These are phyloP conservation scores for Drosophila repletoides DNA, from an alignment of 1,140 invertebrate genomes.

Conservation along the genomic window DNA sequence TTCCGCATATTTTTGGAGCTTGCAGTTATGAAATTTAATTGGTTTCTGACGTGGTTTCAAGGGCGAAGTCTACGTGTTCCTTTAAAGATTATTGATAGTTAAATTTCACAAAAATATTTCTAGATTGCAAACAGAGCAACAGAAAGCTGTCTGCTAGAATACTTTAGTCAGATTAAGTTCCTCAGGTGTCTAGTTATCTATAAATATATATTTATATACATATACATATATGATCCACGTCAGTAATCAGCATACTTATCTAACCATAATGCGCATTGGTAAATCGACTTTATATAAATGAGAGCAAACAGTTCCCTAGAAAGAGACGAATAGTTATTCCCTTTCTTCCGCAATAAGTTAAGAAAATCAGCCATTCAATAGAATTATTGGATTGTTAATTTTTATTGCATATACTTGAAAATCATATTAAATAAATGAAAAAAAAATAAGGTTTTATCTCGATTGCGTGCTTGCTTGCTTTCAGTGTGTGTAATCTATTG, in stretches of 20 bases:
- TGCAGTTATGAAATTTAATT: background rate
- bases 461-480: constrained; percentile 15
- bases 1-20: background rate
- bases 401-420: constrained; percentile 45
- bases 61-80: background rate
- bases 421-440: constrained; percentile 42
- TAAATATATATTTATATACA: background rate
- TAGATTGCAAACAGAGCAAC: background rate
- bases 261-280: background rate
- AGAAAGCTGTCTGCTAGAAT: background rate
- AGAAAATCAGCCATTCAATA: background rate
- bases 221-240: background rate
- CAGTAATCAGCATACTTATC: constrained; percentile 5
- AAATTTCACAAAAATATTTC: constrained; percentile 16
- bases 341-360: background rate
- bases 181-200: background rate
- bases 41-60: no score
- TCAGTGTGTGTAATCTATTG: constrained; percentile 58
- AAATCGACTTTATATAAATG: no score
- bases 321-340: no score
- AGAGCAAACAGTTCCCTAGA: no score
- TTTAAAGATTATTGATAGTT: constrained; percentile 10
- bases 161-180: background rate
- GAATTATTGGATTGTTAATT: constrained; percentile 15
- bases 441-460: constrained; percentile 29